A percentile compares a stretch with the other conserved stretches of the same genome.
phyloP scores from a whole-genome alignment of 1,140 invertebrate species.

The Bombus confusus region DNA sequence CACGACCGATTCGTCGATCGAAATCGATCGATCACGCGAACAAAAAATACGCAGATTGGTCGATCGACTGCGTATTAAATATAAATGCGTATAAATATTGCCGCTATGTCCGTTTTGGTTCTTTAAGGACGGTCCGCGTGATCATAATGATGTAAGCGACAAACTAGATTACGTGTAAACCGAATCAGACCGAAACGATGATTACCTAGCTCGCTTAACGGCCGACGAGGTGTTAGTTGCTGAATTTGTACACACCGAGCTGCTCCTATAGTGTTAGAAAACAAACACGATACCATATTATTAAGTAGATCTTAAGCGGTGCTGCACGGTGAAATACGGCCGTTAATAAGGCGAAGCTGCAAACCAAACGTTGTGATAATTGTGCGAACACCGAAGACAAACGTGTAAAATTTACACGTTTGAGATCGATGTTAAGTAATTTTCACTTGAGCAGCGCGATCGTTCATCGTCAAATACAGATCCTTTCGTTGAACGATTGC shows the following conservation, averaged over 20 bases:
- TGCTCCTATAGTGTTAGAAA: constrained; percentile 75
- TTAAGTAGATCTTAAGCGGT: constrained; percentile 10
- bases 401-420: background rate
- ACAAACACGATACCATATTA: constrained; percentile 56
- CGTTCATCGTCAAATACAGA: background rate
- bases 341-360: constrained; percentile 1
- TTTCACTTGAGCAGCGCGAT: background rate
- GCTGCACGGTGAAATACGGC: background rate
- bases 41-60: constrained; percentile 7
- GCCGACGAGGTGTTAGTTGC: constrained; percentile 81
- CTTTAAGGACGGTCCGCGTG: constrained; percentile 7
- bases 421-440: background rate
- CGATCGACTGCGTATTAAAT: background rate
- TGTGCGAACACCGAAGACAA: background rate
- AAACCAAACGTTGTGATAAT: background rate
- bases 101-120: background rate
- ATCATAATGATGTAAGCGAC: background rate
- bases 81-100: background rate
- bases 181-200: constrained; percentile 43
- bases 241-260: constrained; percentile 79
- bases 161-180: constrained; percentile 26
- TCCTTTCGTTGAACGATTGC: background rate
- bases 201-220: constrained; percentile 80
- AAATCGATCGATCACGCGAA: background rate
- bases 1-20: background rate